These are phyloP conservation scores for Drosophila simulans DNA, from an alignment of 1,140 invertebrate genomes.

Conservation along the genomic window DNA sequence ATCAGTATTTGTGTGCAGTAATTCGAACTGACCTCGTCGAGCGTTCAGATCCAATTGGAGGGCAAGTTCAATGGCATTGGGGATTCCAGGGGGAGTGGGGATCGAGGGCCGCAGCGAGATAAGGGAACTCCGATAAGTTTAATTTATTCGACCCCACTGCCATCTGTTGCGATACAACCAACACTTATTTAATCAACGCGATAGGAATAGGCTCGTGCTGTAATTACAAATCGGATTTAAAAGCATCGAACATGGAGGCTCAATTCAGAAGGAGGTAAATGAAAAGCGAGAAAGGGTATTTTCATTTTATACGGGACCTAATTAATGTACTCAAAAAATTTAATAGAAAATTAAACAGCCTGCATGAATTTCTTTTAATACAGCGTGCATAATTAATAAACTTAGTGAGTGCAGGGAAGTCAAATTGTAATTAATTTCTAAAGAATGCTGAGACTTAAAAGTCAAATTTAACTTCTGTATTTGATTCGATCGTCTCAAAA, in stretches of 20 bases:
- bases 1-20: constrained; percentile 55
- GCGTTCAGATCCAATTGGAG: constrained; percentile 5
- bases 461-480: neutral
- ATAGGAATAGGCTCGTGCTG: constrained; percentile 27
- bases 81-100: constrained; percentile 9
- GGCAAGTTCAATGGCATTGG: constrained; percentile 75
- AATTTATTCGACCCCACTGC: constrained; percentile 30
- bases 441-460: neutral
- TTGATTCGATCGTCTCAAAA: no score
- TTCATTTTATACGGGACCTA: neutral
- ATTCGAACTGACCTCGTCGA: constrained; percentile 69
- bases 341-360: neutral
- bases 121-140: constrained; percentile 32
- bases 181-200: constrained; percentile 43
- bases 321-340: neutral
- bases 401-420: no score
- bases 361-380: no score
- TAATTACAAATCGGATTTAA: constrained; percentile 34
- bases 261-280: neutral
- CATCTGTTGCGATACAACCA: constrained; percentile 20
- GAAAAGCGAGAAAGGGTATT: neutral
- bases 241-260: constrained; percentile 12
- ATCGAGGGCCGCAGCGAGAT: constrained; percentile 21
- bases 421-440: no score
- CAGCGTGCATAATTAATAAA: no score